A percentile compares a stretch with the other conserved stretches of the same genome.
phyloP scores from a whole-genome alignment of 2,113 vertebrate genomes.

The Amia ocellicauda region DNA sequence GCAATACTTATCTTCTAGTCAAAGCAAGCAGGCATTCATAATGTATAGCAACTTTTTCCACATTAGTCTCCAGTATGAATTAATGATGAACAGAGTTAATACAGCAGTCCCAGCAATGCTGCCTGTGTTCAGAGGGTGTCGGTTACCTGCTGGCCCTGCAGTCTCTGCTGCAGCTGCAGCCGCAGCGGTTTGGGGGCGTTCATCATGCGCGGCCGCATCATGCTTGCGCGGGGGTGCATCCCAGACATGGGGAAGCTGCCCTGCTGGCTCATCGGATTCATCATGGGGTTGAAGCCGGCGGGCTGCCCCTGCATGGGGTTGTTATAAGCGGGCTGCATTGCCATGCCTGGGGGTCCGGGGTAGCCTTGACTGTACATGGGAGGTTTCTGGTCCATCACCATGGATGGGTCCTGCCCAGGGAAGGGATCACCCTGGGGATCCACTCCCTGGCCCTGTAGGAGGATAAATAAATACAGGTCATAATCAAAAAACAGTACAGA shows the following conservation, averaged over 20 bases:
- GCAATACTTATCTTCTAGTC: too few relatives aligned
- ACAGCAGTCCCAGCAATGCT: too few relatives aligned
- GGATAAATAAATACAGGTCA: neutral
- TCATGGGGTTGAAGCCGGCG: conserved; percentile 77
- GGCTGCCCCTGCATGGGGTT: conserved; percentile 75
- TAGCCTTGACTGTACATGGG: conserved; percentile 80
- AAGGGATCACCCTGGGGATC: conserved; percentile 78
- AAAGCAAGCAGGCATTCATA: too few relatives aligned
- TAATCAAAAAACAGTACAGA: neutral
- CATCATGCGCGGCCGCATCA: conserved; percentile 81
- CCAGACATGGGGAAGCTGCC: conserved; percentile 72
- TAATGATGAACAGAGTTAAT: too few relatives aligned
- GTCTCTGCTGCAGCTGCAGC: conserved; percentile 87
- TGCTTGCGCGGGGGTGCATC: conserved; percentile 76
- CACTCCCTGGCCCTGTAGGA: conserved; percentile 68
- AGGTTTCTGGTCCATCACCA: conserved; percentile 83
- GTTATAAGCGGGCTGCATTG: conserved; percentile 73
- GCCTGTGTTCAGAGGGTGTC: too few relatives aligned
- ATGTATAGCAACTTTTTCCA: too few relatives aligned
- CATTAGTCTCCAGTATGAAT: too few relatives aligned
- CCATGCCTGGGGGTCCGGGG: conserved; percentile 72
- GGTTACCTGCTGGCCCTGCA: conserved; percentile 77
- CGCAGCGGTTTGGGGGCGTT: conserved; percentile 84
- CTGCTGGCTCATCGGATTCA: conserved; percentile 68
- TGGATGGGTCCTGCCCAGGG: conserved; percentile 74